These are phyloP conservation scores for Choristoneura rosaceana DNA, from an alignment of 2,888 invertebrate species.

Conservation along the genomic window DNA sequence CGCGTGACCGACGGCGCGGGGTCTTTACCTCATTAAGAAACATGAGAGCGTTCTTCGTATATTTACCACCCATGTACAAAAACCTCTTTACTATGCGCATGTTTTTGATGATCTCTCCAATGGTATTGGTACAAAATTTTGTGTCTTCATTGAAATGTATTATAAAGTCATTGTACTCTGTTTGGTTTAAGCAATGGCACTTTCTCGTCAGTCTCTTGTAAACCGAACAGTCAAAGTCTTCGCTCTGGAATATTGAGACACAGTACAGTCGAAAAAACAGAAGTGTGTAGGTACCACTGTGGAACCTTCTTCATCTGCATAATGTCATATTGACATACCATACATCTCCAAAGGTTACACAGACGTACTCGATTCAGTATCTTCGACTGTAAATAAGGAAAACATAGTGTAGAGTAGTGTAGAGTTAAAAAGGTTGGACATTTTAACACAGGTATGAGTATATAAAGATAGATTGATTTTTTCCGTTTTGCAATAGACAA, in stretches of 20 bases:
- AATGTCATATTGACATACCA: too few species aligned
- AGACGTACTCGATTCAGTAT: too few species aligned
- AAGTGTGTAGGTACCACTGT: background rate
- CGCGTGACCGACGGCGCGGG: too few species aligned
- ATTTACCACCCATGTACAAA: conserved; percentile 71
- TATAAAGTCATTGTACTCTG: conserved; percentile 71
- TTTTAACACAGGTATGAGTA: too few species aligned
- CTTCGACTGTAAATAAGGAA: too few species aligned
- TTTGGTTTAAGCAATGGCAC: conserved; percentile 70
- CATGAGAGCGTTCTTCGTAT: conserved; percentile 68
- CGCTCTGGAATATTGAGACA: conserved; percentile 51
- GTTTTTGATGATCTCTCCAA: conserved; percentile 77
- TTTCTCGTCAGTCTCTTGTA: conserved; percentile 73
- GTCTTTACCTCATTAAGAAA: conserved; percentile 71
- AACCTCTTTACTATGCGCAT: conserved; percentile 74
- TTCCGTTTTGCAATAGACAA: too few species aligned
- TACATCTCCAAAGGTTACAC: too few species aligned
- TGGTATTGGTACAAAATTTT: conserved; percentile 63
- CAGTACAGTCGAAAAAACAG: background rate
- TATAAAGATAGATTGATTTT: too few species aligned
- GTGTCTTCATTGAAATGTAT: conserved; percentile 76
- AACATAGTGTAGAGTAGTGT: too few species aligned
- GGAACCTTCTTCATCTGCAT: background rate
- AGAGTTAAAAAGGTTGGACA: too few species aligned
- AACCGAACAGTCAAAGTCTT: conserved; percentile 71